A percentile compares a stretch with the other conserved stretches of the same genome.
Evolutionary conservation across 2,888 invertebrate species (phyloP).

Genomic region (Andrena haemorrhoa): DNA sequence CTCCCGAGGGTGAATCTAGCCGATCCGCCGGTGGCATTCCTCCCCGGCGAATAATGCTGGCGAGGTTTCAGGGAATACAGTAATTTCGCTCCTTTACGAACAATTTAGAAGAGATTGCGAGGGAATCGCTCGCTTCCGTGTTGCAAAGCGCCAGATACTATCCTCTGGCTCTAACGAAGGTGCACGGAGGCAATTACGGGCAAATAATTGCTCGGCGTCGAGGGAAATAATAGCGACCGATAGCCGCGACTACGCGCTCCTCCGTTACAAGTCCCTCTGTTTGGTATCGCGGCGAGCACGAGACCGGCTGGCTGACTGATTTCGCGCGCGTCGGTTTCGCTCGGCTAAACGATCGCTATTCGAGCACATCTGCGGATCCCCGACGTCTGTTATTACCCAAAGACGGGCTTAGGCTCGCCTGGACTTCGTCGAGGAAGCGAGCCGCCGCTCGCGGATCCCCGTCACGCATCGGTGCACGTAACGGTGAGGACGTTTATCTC

Average conservation of each 20-base stretch:
- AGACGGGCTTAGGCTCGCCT: neutral
- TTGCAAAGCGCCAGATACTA: conserved; percentile 21
- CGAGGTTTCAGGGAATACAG: neutral
- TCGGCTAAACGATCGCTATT: conserved; percentile 19
- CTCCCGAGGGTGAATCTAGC: neutral
- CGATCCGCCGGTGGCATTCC: neutral
- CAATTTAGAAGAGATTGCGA: neutral
- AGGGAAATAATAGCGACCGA: conserved; percentile 43
- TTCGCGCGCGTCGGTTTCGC: conserved; percentile 38
- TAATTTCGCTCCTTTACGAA: neutral
- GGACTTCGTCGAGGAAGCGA: conserved; percentile 14
- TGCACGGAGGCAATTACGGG: conserved; percentile 29
- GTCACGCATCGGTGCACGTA: conserved; percentile 42
- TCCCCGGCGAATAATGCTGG: neutral
- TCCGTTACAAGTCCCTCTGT: neutral
- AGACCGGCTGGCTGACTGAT: conserved; percentile 25
- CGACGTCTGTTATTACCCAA: conserved; percentile 35
- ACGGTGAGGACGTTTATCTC: conserved; percentile 23
- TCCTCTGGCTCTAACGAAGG: conserved; percentile 23
- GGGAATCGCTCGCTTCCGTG: conserved; percentile 31
- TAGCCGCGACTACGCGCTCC: conserved; percentile 12
- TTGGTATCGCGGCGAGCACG: conserved; percentile 10
- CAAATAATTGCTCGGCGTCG: conserved; percentile 33
- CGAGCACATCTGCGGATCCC: conserved; percentile 7
- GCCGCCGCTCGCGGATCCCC: neutral